phyloP scores from a whole-genome alignment of 2,797 vertebrate genomes.

The Emydoidea blandingii region DNA sequence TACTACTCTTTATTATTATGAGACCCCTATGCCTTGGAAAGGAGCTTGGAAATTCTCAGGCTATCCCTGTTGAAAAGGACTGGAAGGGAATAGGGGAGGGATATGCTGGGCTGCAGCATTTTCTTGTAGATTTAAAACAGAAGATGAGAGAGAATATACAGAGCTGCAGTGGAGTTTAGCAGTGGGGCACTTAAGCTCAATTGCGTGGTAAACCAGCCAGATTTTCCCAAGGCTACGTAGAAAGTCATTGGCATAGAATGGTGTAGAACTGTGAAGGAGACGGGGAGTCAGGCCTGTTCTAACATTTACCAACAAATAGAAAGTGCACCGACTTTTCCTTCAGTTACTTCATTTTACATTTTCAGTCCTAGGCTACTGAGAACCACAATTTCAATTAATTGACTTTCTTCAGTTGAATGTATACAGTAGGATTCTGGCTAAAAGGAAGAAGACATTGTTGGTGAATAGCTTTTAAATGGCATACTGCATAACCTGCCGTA shows the following conservation, averaged over 20 bases:
- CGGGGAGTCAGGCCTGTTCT: not conserved
- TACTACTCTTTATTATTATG: not conserved
- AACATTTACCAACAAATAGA: not conserved
- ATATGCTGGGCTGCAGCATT: not conserved
- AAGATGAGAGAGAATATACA: not conserved
- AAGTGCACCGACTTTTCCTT: not conserved
- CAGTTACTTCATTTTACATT: not conserved
- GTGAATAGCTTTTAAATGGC: constrained; percentile 66
- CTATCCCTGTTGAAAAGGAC: not conserved
- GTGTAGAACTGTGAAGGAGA: not conserved
- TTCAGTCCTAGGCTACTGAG: not conserved
- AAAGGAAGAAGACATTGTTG: constrained; percentile 35
- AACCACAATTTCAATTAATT: constrained; percentile 46
- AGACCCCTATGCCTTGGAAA: constrained; percentile 30
- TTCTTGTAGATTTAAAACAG: not conserved
- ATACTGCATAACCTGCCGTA: constrained; percentile 51
- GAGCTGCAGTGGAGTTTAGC: not conserved
- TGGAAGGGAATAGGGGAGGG: not conserved
- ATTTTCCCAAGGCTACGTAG: not conserved
- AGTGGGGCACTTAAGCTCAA: not conserved
- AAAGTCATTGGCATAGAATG: not conserved
- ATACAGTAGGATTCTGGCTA: constrained; percentile 36
- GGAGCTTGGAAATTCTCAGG: not conserved
- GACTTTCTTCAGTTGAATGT: constrained; percentile 46
- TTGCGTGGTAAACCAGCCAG: not conserved